These are phyloP conservation scores for Xyrauchen texanus DNA, from an alignment of 2,113 vertebrate genomes.

Conservation along the genomic window DNA sequence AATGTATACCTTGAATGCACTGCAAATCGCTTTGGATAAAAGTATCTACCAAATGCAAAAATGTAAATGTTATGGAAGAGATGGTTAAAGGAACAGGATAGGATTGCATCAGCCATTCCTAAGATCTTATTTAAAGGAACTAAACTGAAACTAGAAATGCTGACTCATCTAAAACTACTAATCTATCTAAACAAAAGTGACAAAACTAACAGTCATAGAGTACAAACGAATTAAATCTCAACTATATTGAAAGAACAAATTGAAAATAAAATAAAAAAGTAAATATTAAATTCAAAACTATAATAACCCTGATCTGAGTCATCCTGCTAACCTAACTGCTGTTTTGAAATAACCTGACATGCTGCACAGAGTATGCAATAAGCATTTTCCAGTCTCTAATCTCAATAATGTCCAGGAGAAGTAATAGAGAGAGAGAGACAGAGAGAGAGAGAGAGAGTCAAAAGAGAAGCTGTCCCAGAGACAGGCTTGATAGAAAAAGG, in stretches of 20 bases:
- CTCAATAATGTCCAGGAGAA: slow-evolving; percentile 65
- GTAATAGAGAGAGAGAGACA: slow-evolving; percentile 63
- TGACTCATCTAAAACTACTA: too few species aligned
- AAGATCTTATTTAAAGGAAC: too few species aligned
- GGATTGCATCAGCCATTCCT: slow-evolving; percentile 55
- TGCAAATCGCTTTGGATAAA: too few species aligned
- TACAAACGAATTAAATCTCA: too few species aligned
- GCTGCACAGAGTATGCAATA: slow-evolving; percentile 67
- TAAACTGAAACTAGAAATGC: too few species aligned
- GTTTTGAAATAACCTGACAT: slow-evolving; percentile 79
- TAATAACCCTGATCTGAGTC: slow-evolving; percentile 69
- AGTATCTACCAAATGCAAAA: too few species aligned
- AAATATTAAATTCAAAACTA: too few species aligned
- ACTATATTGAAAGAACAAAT: too few species aligned
- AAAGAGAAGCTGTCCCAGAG: slow-evolving; percentile 85
- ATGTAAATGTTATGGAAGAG: neutral
- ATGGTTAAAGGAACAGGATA: slow-evolving; percentile 40
- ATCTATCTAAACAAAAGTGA: too few species aligned
- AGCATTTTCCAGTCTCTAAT: slow-evolving; percentile 61
- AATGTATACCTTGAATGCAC: too few species aligned
- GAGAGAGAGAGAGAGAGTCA: slow-evolving; percentile 67
- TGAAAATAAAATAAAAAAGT: too few species aligned
- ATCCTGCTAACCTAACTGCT: slow-evolving; percentile 77
- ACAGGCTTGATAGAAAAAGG: slow-evolving; percentile 61
- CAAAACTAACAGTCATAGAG: too few species aligned